Base-by-base conservation (phyloP, 2,113 vertebrate species). In the Apteryx mantelli region DNA sequence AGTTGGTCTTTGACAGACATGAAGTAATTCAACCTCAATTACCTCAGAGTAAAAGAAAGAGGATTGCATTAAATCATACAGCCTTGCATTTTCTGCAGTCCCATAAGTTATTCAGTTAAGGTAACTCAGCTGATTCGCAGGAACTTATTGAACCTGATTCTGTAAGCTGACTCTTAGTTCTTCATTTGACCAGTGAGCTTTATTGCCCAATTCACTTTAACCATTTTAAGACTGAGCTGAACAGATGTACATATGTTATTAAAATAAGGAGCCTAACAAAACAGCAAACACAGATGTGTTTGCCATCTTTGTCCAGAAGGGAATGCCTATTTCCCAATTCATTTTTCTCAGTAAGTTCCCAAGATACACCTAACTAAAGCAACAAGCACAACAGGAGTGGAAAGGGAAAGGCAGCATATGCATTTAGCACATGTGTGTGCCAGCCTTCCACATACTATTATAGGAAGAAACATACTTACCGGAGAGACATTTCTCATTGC, bases 391-490 rank as follows among this genome's bases (percentile, higher is more conserved):
- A 13, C 15, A 24, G 28, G 15, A 84, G 52, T 50, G 15, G 13
- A 71, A 84, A 40, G 24, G 44, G 58, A 56, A 87, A 73, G 40
- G 12, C 19, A 75, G 4, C 17, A 28, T 22, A 2, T 25, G 34
- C 32, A 7, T 40, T 71, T 25, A 71, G 20, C 52, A 44, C 7
- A 0, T 8, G 19, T 12, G 2, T 8, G 6, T 38, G 42, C 90
- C 40, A 78, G 26, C 30, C 69, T 21, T 42, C 4, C 32, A 10
- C 0, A 1, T 26, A 55, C 40, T n/a, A 50, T 28, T 25, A 26
- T 8, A 18, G 4, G 48, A 60, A 95, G 60, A 65, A 63, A 50
- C 7, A 78, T 69, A 98, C 98, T 97, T 89, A 98, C 97, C 2
- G 60, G 93, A 75, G 89, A 93, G 48, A 97, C 66, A n/a, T 91